phyloP scores from a whole-genome alignment of 2,888 invertebrate species.

The Cylloceria caligata region DNA sequence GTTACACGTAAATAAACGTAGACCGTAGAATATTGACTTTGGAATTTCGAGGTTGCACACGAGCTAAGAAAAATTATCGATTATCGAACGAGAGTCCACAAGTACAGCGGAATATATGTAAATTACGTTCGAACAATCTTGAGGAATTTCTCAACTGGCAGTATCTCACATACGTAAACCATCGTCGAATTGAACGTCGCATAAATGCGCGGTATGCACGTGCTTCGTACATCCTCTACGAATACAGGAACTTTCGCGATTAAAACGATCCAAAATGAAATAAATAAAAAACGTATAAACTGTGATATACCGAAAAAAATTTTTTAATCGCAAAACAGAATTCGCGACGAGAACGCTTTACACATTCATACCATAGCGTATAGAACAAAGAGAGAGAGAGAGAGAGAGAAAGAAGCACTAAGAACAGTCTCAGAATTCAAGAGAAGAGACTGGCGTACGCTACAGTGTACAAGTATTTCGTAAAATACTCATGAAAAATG shows the following conservation, averaged over 20 bases:
- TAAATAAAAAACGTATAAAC: conserved; percentile 29
- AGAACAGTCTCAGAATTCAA: conserved; percentile 46
- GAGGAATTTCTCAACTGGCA: conserved; percentile 52
- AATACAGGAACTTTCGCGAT: not conserved
- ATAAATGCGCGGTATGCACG: conserved; percentile 52
- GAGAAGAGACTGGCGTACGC: conserved; percentile 13
- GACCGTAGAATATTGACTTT: not conserved
- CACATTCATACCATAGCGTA: conserved; percentile 46
- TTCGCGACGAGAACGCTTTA: conserved; percentile 36
- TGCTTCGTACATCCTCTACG: conserved; percentile 45
- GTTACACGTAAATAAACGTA: conserved; percentile 7
- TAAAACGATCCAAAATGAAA: not conserved
- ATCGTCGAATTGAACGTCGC: conserved; percentile 42
- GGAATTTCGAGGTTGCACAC: conserved; percentile 39
- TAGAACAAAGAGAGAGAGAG: conserved; percentile 20
- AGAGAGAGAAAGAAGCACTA: conserved; percentile 15
- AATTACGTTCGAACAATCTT: conserved; percentile 39
- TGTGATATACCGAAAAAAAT: not conserved
- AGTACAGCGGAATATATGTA: conserved; percentile 13
- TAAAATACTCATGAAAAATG: not conserved
- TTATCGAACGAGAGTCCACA: not conserved
- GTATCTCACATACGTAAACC: conserved; percentile 39
- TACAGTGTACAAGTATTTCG: conserved; percentile 37
- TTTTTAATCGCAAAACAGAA: conserved; percentile 44
- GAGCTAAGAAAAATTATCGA: conserved; percentile 6